These are phyloP conservation scores for Ectropis grisescens DNA, from an alignment of 1,140 invertebrate species.

Conservation along the genomic window DNA sequence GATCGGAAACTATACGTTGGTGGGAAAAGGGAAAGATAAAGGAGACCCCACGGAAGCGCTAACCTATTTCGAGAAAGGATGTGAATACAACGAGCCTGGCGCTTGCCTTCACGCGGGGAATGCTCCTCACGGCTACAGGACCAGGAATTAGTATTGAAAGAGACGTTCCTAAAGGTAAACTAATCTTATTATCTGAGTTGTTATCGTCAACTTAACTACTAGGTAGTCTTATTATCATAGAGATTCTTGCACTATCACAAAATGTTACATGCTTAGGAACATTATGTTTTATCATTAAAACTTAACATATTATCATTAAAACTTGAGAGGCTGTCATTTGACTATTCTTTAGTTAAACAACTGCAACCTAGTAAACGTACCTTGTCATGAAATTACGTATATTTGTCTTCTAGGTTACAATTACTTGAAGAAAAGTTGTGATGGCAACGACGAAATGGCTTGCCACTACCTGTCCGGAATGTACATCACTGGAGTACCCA, in stretches of 20 bases:
- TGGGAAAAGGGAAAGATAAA: slow-evolving; percentile 74
- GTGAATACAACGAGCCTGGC: slow-evolving; percentile 75
- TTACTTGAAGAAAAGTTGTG: slow-evolving; percentile 80
- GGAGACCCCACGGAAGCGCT: slow-evolving; percentile 71
- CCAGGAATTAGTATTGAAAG: slow-evolving; percentile 59
- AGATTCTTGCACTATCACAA: no score
- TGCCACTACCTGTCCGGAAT: slow-evolving; percentile 86
- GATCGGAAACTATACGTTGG: slow-evolving; percentile 78
- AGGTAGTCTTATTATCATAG: background rate
- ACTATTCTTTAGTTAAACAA: no score
- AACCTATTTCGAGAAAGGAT: slow-evolving; percentile 85
- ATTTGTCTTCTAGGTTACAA: slow-evolving; percentile 69
- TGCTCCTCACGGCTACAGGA: slow-evolving; percentile 74
- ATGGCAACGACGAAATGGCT: slow-evolving; percentile 76
- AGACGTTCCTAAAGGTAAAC: slow-evolving; percentile 71
- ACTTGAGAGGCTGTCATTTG: no score
- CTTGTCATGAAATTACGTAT: no score
- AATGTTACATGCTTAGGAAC: no score
- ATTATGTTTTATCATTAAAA: no score
- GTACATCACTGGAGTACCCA: slow-evolving; percentile 79
- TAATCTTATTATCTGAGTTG: slow-evolving; percentile 10
- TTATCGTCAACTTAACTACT: background rate
- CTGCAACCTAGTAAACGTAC: no score
- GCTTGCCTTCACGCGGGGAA: slow-evolving; percentile 83
- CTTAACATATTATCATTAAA: no score